phyloP scores from a whole-genome alignment of 2,888 invertebrate species.

The Parnassius smintheus region DNA sequence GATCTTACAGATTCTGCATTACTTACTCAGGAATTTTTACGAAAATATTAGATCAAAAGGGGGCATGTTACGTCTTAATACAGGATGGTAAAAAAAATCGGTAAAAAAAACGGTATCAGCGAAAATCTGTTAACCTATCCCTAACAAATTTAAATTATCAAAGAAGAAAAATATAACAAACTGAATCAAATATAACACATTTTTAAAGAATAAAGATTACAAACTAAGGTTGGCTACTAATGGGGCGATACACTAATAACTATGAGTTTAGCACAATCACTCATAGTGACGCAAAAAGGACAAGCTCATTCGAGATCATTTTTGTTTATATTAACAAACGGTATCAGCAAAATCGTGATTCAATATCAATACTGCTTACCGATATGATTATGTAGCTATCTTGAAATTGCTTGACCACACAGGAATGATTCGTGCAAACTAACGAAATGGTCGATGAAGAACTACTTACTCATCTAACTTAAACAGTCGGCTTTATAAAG shows the following conservation, averaged over 20 bases:
- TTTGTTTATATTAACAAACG: background rate
- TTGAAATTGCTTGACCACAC: constrained; percentile 54
- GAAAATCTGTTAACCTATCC: constrained; percentile 38
- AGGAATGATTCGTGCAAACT: constrained; percentile 85
- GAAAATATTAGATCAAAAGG: no score
- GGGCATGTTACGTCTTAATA: no score
- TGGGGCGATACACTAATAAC: constrained; percentile 66
- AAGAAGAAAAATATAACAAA: constrained; percentile 42
- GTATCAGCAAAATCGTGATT: no score
- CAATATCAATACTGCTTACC: no score
- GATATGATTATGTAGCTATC: constrained; percentile 30
- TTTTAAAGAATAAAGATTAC: constrained; percentile 34
- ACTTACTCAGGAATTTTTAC: no score
- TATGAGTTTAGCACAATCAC: constrained; percentile 81
- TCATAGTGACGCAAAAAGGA: constrained; percentile 73
- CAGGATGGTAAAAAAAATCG: no score
- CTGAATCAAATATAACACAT: constrained; percentile 46
- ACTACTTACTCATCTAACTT: constrained; percentile 37
- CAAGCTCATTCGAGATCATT: constrained; percentile 42
- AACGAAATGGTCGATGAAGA: constrained; percentile 69
- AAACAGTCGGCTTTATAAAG: constrained; percentile 13
- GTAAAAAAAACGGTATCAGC: background rate
- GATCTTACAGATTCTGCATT: no score
- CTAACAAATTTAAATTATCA: constrained; percentile 45
- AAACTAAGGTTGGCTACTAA: constrained; percentile 61